phyloP scores from a whole-genome alignment of 2,113 vertebrate species.

The Seriola rivoliana region DNA sequence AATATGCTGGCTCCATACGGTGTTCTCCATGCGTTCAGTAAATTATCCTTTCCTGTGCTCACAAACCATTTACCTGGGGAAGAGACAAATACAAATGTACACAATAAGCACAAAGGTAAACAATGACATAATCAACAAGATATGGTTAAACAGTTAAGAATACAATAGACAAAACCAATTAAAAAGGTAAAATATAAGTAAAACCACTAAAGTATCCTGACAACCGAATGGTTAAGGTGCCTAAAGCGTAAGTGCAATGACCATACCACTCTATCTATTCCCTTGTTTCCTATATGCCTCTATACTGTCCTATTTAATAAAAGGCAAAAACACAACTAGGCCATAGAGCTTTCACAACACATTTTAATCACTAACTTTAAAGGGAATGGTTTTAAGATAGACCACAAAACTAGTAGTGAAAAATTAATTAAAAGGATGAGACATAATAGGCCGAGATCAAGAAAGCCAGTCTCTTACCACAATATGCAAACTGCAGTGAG shows the following conservation, averaged over 20 bases:
- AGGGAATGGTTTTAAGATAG: neutral
- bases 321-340: neutral
- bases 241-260: neutral
- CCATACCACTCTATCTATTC: neutral
- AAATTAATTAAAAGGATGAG: neutral
- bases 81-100: constrained; percentile 13
- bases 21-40: constrained; percentile 97
- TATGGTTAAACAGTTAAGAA: neutral
- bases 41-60: constrained; percentile 97
- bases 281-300: neutral
- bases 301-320: neutral
- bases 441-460: neutral
- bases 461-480: constrained; percentile 85
- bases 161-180: neutral
- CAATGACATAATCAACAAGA: neutral
- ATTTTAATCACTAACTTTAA: neutral
- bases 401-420: neutral
- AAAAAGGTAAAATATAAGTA: neutral
- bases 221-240: too few relatives aligned
- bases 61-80: constrained; percentile 96
- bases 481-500: constrained; percentile 97
- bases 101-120: neutral
- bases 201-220: neutral
- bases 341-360: neutral
- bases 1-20: constrained; percentile 98